phyloP scores from a whole-genome alignment of 2,797 vertebrate species.

The Paedocypris micromegethes region DNA sequence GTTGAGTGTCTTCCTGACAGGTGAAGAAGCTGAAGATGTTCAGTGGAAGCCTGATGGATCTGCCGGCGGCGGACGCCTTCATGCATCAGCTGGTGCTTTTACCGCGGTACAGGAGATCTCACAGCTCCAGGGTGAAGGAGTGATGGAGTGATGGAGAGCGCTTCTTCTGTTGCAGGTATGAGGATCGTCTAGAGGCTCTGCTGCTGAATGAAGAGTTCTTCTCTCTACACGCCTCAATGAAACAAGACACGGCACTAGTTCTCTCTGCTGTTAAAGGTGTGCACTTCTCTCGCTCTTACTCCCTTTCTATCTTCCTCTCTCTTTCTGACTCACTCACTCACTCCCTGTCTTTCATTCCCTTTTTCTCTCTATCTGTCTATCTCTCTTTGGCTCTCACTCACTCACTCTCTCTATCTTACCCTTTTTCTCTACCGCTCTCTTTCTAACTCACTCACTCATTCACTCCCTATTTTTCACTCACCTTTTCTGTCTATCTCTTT shows the following conservation, averaged over 20 bases:
- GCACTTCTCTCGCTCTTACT: background rate
- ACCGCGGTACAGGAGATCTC: conserved; percentile 74
- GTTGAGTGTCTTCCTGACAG: conserved; percentile 54
- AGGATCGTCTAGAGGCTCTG: conserved; percentile 83
- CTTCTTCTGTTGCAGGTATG: conserved; percentile 64
- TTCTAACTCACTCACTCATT: too few relatives aligned
- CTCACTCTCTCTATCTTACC: background rate
- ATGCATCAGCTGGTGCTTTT: conserved; percentile 79
- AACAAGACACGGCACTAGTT: conserved; percentile 28
- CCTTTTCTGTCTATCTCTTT: background rate
- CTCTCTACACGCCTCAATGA: conserved; percentile 55
- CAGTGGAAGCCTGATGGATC: conserved; percentile 73
- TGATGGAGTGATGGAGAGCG: background rate
- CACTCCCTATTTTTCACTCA: too few relatives aligned
- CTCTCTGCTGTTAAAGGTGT: conserved; percentile 40
- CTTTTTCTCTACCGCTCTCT: too few relatives aligned
- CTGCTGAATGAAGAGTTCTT: conserved; percentile 84
- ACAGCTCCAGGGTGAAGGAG: background rate
- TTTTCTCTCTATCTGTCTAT: background rate
- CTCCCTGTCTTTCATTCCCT: too few relatives aligned
- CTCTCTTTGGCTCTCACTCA: background rate
- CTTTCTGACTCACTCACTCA: too few relatives aligned
- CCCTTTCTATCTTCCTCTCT: too few relatives aligned
- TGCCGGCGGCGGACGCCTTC: conserved; percentile 84
- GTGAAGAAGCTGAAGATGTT: conserved; percentile 80